Percentiles rank a stretch among this genome's conserved stretches.
Evolutionary conservation across 2,113 vertebrate genomes (phyloP).

Genomic region (Edolisoma coerulescens): DNA sequence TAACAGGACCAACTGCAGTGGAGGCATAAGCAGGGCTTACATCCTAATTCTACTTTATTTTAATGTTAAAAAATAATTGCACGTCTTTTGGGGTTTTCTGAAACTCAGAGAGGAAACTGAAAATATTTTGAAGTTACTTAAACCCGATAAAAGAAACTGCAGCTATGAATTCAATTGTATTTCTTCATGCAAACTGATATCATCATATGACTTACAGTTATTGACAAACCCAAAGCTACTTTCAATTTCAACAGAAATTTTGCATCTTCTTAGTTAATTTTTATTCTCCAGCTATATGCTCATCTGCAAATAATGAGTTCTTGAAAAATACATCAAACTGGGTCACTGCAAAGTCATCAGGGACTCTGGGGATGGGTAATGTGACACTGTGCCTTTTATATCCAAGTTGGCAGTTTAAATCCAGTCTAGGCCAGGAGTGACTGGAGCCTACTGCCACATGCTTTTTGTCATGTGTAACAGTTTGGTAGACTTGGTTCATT

Average conservation of each 20-base stretch:
- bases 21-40: background rate
- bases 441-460: background rate
- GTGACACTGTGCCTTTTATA: background rate
- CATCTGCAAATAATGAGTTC: background rate
- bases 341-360: background rate
- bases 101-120: background rate
- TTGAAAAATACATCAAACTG: conserved; percentile 8
- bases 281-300: background rate
- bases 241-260: background rate
- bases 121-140: background rate
- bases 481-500: background rate
- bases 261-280: background rate
- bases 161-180: background rate
- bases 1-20: background rate
- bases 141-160: background rate
- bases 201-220: background rate
- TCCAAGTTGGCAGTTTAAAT: background rate
- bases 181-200: background rate
- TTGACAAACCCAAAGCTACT: background rate
- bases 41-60: background rate
- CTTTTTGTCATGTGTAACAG: background rate
- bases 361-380: background rate
- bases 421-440: background rate
- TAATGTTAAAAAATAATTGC: background rate
- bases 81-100: background rate